Conservation (phyloP, 2,888 invertebrate species). For the Leptopterna dolabrata region DNA sequence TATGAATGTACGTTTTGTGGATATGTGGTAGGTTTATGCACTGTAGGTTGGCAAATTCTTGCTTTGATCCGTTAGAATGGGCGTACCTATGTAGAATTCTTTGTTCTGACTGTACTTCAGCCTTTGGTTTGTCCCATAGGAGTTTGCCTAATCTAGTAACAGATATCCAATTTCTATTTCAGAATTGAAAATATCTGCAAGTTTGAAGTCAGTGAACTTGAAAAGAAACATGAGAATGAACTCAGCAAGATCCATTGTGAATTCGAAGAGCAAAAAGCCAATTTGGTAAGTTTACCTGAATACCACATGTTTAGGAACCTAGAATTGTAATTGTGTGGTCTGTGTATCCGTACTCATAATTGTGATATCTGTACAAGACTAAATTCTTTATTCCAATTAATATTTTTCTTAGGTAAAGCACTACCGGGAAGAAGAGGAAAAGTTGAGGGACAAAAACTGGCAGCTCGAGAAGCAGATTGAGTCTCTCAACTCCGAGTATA, state of each 20-base stretch:
- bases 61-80: too few species aligned
- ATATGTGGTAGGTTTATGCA: too few species aligned
- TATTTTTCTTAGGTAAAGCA: constrained; percentile 67
- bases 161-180: background rate
- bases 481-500: constrained; percentile 83
- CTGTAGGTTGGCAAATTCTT: too few species aligned
- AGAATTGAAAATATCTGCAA: constrained; percentile 65
- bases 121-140: too few species aligned
- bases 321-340: background rate
- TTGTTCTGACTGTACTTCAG: too few species aligned
- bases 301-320: background rate
- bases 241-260: constrained; percentile 61
- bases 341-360: background rate
- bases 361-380: background rate
- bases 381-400: background rate
- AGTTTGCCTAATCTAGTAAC: too few species aligned
- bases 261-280: constrained; percentile 63
- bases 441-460: constrained; percentile 76
- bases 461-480: constrained; percentile 79
- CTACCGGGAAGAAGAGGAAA: constrained; percentile 67
- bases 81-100: too few species aligned
- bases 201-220: constrained; percentile 63
- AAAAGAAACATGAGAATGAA: constrained; percentile 67
- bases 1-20: too few species aligned
- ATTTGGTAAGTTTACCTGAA: constrained; percentile 59